A percentile compares a stretch with the other conserved stretches of the same genome.
phyloP scores from a whole-genome alignment of 2,113 vertebrate genomes.

The Thermophis baileyi region DNA sequence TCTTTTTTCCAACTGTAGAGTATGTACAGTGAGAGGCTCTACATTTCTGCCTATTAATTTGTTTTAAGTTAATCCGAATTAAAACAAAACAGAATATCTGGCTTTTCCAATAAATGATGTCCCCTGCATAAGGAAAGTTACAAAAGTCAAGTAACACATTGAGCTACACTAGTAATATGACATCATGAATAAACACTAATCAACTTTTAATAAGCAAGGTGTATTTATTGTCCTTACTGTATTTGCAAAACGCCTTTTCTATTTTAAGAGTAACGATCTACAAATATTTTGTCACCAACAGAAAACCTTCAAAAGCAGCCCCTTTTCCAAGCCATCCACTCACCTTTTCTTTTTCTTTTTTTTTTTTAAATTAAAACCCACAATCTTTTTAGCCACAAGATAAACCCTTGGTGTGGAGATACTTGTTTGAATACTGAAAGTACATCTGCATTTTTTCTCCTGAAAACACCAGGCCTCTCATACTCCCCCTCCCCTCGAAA shows the following conservation, averaged over 20 bases:
- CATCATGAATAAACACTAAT: background rate
- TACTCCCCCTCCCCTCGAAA: background rate
- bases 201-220: slow-evolving; percentile 30
- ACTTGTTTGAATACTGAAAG: background rate
- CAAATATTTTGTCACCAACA: background rate
- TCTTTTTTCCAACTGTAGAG: background rate
- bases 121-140: slow-evolving; percentile 41
- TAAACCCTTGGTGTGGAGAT: slow-evolving; percentile 29
- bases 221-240: background rate
- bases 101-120: background rate
- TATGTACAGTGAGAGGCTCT: background rate
- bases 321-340: background rate
- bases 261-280: slow-evolving; percentile 22
- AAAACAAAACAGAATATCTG: background rate
- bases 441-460: background rate
- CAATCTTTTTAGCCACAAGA: slow-evolving; percentile 4
- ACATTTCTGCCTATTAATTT: background rate
- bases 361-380: background rate
- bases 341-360: background rate
- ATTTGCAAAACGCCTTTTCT: background rate
- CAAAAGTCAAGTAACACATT: slow-evolving; percentile 57
- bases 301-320: background rate
- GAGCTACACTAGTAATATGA: slow-evolving; percentile 38
- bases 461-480: slow-evolving; percentile 33
- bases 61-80: background rate